phyloP scores from a whole-genome alignment of 2,797 vertebrate species.

The Propithecus perrieri region DNA sequence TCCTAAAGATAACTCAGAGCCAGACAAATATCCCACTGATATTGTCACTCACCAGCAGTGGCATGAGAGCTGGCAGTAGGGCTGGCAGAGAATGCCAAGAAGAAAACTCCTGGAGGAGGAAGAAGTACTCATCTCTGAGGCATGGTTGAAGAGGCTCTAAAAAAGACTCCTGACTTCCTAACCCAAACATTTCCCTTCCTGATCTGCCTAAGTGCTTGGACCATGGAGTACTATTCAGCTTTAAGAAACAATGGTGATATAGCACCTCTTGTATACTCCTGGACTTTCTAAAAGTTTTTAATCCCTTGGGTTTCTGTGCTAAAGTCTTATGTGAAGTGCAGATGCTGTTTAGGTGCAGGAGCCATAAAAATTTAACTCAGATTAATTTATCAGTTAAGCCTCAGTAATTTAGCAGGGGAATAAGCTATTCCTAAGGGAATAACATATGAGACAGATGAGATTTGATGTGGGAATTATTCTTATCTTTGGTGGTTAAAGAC shows the following conservation, averaged over 20 bases:
- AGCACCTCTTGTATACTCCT: no score
- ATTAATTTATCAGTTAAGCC: neutral
- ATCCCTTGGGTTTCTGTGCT: neutral
- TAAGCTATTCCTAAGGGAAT: neutral
- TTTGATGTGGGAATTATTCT: neutral
- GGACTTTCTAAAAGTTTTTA: neutral
- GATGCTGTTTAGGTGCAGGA: neutral
- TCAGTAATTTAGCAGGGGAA: neutral
- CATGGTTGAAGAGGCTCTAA: neutral
- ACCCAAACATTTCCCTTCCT: neutral
- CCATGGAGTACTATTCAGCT: no score
- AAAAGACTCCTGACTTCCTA: neutral
- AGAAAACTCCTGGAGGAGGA: neutral
- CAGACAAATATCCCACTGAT: neutral
- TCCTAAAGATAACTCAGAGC: neutral
- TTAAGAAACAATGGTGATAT: no score
- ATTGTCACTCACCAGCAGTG: neutral
- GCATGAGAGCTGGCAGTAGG: neutral
- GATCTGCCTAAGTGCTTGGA: neutral
- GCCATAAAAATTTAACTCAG: neutral
- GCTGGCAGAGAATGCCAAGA: neutral
- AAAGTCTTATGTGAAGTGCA: neutral
- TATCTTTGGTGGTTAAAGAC: neutral
- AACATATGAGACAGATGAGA: neutral
- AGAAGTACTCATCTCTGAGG: neutral